These are phyloP conservation scores for Petrocephalus microphthalmus DNA, from an alignment of 2,113 vertebrate species.

Conservation along the genomic window DNA sequence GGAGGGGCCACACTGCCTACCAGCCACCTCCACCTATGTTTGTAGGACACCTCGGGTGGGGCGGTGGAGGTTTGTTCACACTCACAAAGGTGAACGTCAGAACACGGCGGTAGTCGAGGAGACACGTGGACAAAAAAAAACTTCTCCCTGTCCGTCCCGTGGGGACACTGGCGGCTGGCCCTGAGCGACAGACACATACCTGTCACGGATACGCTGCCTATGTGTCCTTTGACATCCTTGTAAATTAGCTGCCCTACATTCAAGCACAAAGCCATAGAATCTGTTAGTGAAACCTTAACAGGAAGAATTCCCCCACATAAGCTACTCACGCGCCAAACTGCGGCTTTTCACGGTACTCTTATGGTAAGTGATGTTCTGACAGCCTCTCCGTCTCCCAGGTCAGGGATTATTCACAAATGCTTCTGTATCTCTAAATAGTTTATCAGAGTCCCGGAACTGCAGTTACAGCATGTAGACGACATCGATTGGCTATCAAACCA, in stretches of 20 bases:
- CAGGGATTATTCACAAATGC: neutral
- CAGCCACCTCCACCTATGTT: neutral
- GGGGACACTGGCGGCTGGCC: neutral
- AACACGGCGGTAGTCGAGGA: slow-evolving; percentile 33
- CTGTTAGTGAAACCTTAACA: neutral
- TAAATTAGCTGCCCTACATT: neutral
- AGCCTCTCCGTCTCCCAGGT: neutral
- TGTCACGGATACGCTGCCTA: slow-evolving; percentile 38
- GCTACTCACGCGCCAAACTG: neutral
- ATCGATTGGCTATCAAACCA: slow-evolving; percentile 99
- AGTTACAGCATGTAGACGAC: slow-evolving; percentile 83
- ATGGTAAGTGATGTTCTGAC: neutral
- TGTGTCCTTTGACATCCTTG: neutral
- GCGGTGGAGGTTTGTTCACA: neutral
- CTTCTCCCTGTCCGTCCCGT: too few relatives aligned
- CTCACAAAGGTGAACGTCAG: neutral
- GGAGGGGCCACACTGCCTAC: neutral
- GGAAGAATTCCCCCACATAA: neutral
- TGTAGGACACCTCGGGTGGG: neutral
- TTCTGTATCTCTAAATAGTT: neutral
- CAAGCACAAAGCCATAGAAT: neutral
- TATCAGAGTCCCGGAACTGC: slow-evolving; percentile 58
- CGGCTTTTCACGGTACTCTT: neutral
- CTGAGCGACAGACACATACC: slow-evolving; percentile 15
- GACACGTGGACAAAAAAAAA: slow-evolving; percentile 21